Base-by-base conservation (phyloP, 2,888 invertebrate genomes). In the Lasioglossum oenotherae region DNA sequence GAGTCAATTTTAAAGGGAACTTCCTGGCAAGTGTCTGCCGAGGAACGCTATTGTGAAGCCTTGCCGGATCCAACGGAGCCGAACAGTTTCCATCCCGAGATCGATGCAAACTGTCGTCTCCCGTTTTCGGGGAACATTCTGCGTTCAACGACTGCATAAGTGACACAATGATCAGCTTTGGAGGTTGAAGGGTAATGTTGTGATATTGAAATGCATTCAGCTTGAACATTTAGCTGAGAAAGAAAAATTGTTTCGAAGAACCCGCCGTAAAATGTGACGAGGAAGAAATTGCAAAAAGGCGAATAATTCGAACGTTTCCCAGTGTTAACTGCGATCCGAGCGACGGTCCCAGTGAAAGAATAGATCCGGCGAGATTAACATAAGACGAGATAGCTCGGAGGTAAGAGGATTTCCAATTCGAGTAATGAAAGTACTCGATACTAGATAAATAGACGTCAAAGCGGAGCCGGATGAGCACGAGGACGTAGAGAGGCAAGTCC, bases 381-480 rank as follows among this genome's bases (percentile, higher is more conserved):
- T 78, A 80, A 81, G 64, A 44, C 19, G 64, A 69, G 35, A 38
- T 46, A 53, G 71, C 2, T 27, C 57, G 19, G 38, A 10, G 74
- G 35, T 57, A 81, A 69, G 75, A 74, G 78, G 78, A 78, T 80
- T 81, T 78, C 71, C 78, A 78, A 86, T 86, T 86, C 75, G 75
- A 60, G 83, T 83, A 86, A 87, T 84, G 84, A 71, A 86, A 84
- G 84, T 84, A 80, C 79, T 78, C 83, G 71, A 79, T 80, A 41
- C 71, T 46, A 74, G 78, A 78, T 87, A 86, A 86, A 79, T 81
- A 87, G 80, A 87, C 80, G 75, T 80, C 82, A 80, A 85, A 87
- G 79, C 49, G 78, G 64, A 81, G 23, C 73, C 53, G 79, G 71
- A 77, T 23, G 77, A 64, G 73, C 53, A 57, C 35, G 78, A n/a